phyloP scores from a whole-genome alignment of 2,888 invertebrate genomes.

The Cosmorhoe ocellata region DNA sequence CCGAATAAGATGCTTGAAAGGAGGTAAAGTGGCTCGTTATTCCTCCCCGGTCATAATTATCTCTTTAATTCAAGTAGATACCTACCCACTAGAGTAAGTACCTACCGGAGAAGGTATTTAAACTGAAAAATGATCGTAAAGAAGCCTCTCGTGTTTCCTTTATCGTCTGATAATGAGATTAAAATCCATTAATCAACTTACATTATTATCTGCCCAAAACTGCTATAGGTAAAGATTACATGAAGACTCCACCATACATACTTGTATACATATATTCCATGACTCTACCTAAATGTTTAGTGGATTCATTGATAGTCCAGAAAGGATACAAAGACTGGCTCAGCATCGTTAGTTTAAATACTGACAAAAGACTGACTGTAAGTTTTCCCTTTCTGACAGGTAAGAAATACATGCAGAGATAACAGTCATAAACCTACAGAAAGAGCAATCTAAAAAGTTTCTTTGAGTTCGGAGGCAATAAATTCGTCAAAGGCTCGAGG shows the following conservation, averaged over 20 bases:
- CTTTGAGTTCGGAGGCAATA: constrained; percentile 20
- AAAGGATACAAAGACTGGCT: no score
- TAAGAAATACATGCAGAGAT: no score
- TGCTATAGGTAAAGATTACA: no score
- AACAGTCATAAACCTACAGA: constrained; percentile 7
- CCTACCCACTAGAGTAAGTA: constrained; percentile 28
- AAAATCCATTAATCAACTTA: constrained; percentile 48
- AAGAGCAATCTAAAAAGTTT: constrained; percentile 31
- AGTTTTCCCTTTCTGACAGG: no score
- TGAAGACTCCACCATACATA: no score
- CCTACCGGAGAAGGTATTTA: constrained; percentile 27
- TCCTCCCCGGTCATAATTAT: constrained; percentile 30
- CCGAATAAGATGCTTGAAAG: constrained; percentile 9
- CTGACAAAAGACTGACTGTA: no score
- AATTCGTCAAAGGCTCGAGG: constrained; percentile 32
- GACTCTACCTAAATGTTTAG: no score
- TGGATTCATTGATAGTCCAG: no score
- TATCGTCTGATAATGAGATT: constrained; percentile 55
- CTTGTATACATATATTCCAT: no score
- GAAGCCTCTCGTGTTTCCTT: constrained; percentile 45
- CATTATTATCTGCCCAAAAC: no score
- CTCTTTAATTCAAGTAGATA: constrained; percentile 27
- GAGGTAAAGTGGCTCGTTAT: constrained; percentile 26
- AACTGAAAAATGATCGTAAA: constrained; percentile 41
- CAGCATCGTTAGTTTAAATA: no score